Evolutionary conservation across 2,888 invertebrate genomes (phyloP), one percentile per base, ranked within the genome.

Genomic region (Epirrhoe tristata): DNA sequence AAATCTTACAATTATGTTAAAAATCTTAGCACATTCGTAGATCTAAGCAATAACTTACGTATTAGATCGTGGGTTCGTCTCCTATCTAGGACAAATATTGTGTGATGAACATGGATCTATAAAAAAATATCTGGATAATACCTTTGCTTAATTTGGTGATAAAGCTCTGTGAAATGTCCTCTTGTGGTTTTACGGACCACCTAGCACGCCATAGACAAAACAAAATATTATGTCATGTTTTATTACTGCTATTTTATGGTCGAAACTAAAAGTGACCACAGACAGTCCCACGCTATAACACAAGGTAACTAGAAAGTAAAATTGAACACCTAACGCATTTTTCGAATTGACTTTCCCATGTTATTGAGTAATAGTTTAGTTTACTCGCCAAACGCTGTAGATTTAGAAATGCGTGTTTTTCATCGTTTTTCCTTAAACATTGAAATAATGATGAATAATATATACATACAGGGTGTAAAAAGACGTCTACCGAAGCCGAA

Each of bases 331-430:
- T 16, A 60, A 58, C 36, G 55, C 48, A 58, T 55, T 63, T 58
- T 64, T 67, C 52, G 39, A 63, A 58, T 51, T 55, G 10, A 67
- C 68, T 68, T 68, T 68, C 68, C 58, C 60, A 58, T 59, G 59
- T 57, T 34, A 61, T 64, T 66, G 52, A 43, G 56, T 60, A 65
- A 65, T n/a, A 31, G 24, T 51, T 58, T 24, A 39, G 31, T 39
- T 55, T 32, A 52, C 39, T 50, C 39, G 55, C 48, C 5, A 58
- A 53, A 64, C 46, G 17, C 5, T 14, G 14, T 46, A 6, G 5
- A 16, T 12, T 14, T 48, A 14, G 16, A 48, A 14, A 48, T 12
- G 1, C 5, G 16, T 48, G 7, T 48, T 14, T 0, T 43, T 14
- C 6, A 8, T 36, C 36, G 5, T 14, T 16, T 6, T n/a, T 6